Base-by-base conservation (phyloP, 2,888 invertebrate genomes). In the Sphinx pinastri region DNA sequence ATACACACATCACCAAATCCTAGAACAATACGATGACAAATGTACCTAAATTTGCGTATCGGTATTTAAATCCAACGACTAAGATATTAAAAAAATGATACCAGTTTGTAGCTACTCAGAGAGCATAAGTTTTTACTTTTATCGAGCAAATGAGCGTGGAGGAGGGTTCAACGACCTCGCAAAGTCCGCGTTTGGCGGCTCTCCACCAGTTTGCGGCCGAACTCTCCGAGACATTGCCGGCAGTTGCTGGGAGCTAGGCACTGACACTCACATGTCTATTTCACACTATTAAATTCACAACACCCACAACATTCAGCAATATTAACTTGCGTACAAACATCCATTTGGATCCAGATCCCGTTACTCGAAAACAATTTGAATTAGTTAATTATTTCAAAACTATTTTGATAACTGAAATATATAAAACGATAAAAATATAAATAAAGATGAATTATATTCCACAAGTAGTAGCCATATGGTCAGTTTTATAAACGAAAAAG, bases 151-250 rank as follows among this genome's bases (percentile, higher is more conserved):
- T 68, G 51, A 79, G 77, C 73, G 72, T 71, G 73, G 55, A 14
- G 2, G 60, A 76, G 73, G 85, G 84, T 57, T 87, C 85, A 79
- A 74, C 77, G 83, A 85, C 83, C 84, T 70, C 68, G 78, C 77
- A 74, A 70, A 78, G 81, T 79, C 79, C 79, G 77, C 78, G 80
- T 84, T 86, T 83, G 85, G 85, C 82, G 84, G 80, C 82, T 84
- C 81, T 80, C 79, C 79, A 78, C 77, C 79, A 79, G 82, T 83
- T 84, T 74, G 85, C 83, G 78, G 79, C 73, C 76, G 75, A 76
- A 73, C 73, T 79, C 76, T 81, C 75, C 75, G 72, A 70, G 70
- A 76, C 71, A 69, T 38, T 58, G 60, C 16, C 16, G 19, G 54
- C 52, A 54, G 45, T 45, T 12, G 11, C 5, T 7, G 54, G 63